Base-by-base conservation (phyloP, 2,888 invertebrate genomes). In the Athalia rosae region DNA sequence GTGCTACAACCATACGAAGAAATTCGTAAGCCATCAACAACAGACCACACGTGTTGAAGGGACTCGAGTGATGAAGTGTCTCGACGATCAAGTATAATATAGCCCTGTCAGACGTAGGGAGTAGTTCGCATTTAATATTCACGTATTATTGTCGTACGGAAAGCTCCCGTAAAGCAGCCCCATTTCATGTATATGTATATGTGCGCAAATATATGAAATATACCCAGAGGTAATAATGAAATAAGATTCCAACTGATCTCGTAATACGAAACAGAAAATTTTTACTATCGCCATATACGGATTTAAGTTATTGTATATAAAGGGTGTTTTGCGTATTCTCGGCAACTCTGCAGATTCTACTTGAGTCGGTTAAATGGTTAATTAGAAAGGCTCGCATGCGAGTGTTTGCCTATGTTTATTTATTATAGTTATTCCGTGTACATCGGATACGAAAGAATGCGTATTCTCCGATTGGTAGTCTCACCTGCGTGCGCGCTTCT, bases 401-500 rank as follows among this genome's bases (percentile, higher is more conserved):
- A 9, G 3, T 50, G 28, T 45, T 64, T 13, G 11, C 13, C 6
- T 50, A n/a, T 28, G 8, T 50, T 9, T 15, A 13, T 48, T 1
- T 56, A 58, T n/a, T 43, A 9, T 6, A 5, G 11, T 45, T 9
- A 45, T 11, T 58, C 9, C 45, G 6, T 28, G 3, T 6, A 41
- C 71, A 58, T 15, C 13, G 15, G 41, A 74, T 74, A 59, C 13
- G 9, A 45, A 15, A 41, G 47, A 59, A 73, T 61, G 61, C 15
- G 28, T 28, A 15, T 3, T 15, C 61, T 62, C 61, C 45, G 47
- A 74, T 74, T 74, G 59, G 74, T 41, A n/a, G 62, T 74, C 83
- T 83, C 82, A 90, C 89, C 89, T 88, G 84, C 89, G 88, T 78
- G 89, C 89, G 80, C 89, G 86, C 80, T 89, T 89, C 92, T 95